These are phyloP conservation scores for Rattus norvegicus DNA, from an alignment of 2,113 vertebrate species.

Conservation along the genomic window GRCr8 NC_086022.1:22630501-22631000, in stretches of 20 bases:
- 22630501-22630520: no score
- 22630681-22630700: not conserved
- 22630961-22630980: not conserved
- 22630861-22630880: not conserved
- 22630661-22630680: not conserved
- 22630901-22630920: not conserved
- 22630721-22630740: no score
- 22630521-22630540: no score
- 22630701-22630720: no score
- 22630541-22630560: no score
- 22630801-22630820: not conserved
- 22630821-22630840: not conserved
- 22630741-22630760: no score
- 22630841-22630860: not conserved
- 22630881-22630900: not conserved
- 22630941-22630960: not conserved
- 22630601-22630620: constrained; percentile 11
- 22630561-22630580: not conserved
- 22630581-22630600: not conserved
- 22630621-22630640: not conserved
- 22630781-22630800: no score
- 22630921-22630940: not conserved
- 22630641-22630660: not conserved
- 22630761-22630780: no score
- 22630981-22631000: not conserved